Conservation (phyloP, 2,113 vertebrate species). For the Pithys albifrons region DNA sequence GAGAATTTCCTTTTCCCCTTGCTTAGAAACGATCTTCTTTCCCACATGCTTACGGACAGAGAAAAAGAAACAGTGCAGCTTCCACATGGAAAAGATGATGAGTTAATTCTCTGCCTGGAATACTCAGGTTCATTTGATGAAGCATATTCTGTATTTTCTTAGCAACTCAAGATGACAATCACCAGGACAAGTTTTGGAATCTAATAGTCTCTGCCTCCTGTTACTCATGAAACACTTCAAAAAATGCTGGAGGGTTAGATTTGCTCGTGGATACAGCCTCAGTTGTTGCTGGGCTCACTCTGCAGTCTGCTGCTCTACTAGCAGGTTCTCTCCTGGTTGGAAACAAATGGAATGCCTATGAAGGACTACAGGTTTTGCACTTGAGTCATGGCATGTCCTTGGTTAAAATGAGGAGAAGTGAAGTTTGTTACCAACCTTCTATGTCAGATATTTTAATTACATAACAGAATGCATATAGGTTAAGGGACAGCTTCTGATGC, state of each 20-base stretch:
- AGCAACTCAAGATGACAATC: background rate
- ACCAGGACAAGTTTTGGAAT: background rate
- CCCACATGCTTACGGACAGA: constrained; percentile 19
- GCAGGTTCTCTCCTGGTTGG: background rate
- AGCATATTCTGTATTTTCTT: background rate
- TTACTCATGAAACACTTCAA: background rate
- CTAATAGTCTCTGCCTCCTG: background rate
- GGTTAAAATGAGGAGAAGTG: background rate
- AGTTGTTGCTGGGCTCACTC: background rate
- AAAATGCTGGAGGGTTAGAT: background rate
- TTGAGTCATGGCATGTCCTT: background rate
- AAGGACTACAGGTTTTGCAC: background rate
- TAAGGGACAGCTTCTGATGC: background rate
- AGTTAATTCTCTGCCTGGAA: background rate
- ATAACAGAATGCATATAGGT: background rate
- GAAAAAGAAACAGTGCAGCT: background rate
- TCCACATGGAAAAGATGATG: background rate
- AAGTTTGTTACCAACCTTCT: background rate
- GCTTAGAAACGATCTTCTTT: constrained; percentile 39
- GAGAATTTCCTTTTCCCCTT: constrained; percentile 56
- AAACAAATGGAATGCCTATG: background rate
- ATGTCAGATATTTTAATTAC: background rate
- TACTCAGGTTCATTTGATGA: background rate
- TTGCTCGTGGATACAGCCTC: background rate
- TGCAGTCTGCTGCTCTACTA: background rate